Evolutionary conservation across 2,888 invertebrate species (phyloP).

Genomic region (Xestia sexstrigata): DNA sequence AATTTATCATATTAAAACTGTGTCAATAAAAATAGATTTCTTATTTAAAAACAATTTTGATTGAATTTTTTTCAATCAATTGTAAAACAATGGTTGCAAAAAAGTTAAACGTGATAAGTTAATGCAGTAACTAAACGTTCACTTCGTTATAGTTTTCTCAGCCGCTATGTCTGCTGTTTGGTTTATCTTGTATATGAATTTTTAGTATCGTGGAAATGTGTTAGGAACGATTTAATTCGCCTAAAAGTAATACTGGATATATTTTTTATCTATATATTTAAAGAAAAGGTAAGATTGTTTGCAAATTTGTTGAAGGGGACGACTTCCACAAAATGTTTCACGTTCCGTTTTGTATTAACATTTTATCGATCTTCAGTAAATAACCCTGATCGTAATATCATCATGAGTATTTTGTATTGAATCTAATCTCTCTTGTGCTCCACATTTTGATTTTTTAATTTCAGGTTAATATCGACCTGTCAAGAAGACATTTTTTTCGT

Average conservation of each 20-base stretch:
- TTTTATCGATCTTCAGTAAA: conserved; percentile 67
- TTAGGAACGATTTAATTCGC: conserved; percentile 67
- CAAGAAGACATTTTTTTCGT: conserved; percentile 89
- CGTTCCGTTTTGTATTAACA: conserved; percentile 53
- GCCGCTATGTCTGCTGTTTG: conserved; percentile 85
- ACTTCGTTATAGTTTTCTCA: conserved; percentile 86
- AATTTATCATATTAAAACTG: not conserved
- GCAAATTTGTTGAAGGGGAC: conserved; percentile 20
- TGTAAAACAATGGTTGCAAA: not conserved
- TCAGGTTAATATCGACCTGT: conserved; percentile 90
- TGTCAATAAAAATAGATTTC: not conserved
- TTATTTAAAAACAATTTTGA: not conserved
- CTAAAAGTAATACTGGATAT: conserved; percentile 46
- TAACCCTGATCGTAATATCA: conserved; percentile 46
- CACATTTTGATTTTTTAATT: conserved; percentile 89
- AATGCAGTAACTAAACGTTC: conserved; percentile 75
- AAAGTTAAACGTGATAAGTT: conserved; percentile 9
- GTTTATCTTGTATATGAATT: conserved; percentile 73
- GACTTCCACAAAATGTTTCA: conserved; percentile 46
- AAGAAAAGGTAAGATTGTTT: conserved; percentile 55
- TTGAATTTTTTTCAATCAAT: not conserved
- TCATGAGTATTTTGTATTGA: conserved; percentile 46
- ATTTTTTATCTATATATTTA: conserved; percentile 35
- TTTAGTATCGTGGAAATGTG: conserved; percentile 68
- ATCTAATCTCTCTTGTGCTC: conserved; percentile 70